Evolutionary conservation across 2,113 vertebrate genomes (phyloP).

Genomic region (Sebastes fasciatus): DNA sequence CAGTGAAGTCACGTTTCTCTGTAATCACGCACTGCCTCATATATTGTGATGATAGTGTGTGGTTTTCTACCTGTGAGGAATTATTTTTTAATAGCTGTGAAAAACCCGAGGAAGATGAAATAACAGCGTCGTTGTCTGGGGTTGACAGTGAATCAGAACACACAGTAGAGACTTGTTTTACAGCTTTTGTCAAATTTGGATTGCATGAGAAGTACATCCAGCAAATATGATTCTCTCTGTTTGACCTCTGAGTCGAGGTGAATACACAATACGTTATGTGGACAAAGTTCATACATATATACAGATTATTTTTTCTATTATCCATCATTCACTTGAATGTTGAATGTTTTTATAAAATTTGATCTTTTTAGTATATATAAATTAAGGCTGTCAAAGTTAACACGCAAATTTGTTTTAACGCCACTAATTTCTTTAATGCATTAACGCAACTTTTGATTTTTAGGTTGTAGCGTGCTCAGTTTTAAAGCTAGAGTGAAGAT

Average conservation of each 20-base stretch:
- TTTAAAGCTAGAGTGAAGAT: no score
- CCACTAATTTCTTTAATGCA: no score
- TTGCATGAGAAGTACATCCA: not conserved
- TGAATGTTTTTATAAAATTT: not conserved
- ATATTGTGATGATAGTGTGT: slow-evolving; percentile 14
- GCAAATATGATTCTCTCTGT: not conserved
- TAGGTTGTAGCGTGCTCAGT: no score
- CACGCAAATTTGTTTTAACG: no score
- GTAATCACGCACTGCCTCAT: slow-evolving; percentile 55
- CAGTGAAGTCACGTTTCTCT: slow-evolving; percentile 36
- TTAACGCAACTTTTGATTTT: no score
- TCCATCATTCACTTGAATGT: not conserved
- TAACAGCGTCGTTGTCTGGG: not conserved
- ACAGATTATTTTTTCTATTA: no score
- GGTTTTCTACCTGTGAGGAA: slow-evolving; percentile 37
- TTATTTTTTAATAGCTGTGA: slow-evolving; percentile 24
- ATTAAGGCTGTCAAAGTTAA: no score
- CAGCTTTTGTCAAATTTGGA: not conserved
- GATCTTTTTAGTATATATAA: not conserved
- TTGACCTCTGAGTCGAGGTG: not conserved
- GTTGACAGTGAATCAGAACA: slow-evolving; percentile 2
- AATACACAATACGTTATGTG: not conserved
- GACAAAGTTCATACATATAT: not conserved
- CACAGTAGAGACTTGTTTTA: slow-evolving; percentile 48
- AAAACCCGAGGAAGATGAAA: slow-evolving; percentile 14